Base-by-base conservation (phyloP, 2,888 invertebrate genomes). In the Andrena praecox region DNA sequence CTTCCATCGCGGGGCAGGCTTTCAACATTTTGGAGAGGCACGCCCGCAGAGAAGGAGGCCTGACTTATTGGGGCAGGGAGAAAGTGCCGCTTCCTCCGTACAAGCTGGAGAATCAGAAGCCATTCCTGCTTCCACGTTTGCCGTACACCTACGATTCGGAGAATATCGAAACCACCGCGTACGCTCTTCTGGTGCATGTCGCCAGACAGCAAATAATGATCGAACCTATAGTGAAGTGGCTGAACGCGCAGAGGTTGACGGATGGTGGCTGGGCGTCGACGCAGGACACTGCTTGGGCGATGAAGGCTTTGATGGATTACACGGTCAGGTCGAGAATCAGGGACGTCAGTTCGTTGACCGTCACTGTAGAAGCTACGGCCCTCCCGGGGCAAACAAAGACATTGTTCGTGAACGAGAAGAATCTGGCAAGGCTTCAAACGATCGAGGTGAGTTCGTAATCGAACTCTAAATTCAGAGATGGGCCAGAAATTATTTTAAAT, bases 141-240 rank as follows among this genome's bases (percentile, higher is more conserved):
- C 98, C 98, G 0, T 98, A 98, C 93, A 96, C 96, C 88, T 98
- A 97, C 93, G 99, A 99, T 94, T 96, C 98, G 0, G 97, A 97
- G 92, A 99, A 99, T 93, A 97, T 99, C 63, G 98, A 98, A 91
- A 96, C 99, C 0, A 99, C 99, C 0, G 97, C 99, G 0, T 99
- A 98, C 93, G 99, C 98, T 0, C 94, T 99, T 67, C 95, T 99
- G 89, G 97, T 98, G 0, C 98, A 98, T 92, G 98, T 98, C 83
- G 97, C 97, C 42, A 95, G 98, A 24, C 97, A 98, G 93, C 98
- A 98, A 91, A 94, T 96, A 72, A 96, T 96, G 89, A 96, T 97
- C 78, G 98, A 98, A 91, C 96, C 97, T 2, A 98, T 98, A 87
- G 98, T 98, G 10, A 96, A 97, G 93, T 98, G 98, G 98, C 94